A percentile compares a stretch with the other conserved stretches of the same genome.
These are phyloP conservation scores for Eidolon dupreanum DNA, from an alignment of 2,797 vertebrate species.

Conservation along the genomic window DNA sequence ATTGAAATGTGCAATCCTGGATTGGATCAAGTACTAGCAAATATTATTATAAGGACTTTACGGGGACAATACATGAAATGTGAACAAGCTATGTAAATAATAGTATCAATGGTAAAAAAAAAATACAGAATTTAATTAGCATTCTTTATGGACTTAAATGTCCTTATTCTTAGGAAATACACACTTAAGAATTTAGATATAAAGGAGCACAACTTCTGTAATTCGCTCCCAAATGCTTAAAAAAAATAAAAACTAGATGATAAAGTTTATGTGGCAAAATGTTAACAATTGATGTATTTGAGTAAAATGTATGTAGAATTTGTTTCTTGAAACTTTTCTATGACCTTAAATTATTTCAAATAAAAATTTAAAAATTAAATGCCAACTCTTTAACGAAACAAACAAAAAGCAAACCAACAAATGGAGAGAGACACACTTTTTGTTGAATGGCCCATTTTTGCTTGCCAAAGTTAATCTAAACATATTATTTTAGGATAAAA, in stretches of 20 bases:
- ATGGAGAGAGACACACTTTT: neutral
- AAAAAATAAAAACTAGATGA: neutral
- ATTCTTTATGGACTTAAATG: neutral
- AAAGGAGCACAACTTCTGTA: neutral
- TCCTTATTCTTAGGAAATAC: neutral
- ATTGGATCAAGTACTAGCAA: neutral
- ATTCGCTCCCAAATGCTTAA: neutral
- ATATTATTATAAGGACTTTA: neutral
- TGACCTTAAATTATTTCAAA: neutral
- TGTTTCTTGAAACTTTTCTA: neutral
- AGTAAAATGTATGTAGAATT: neutral
- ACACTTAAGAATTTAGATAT: neutral
- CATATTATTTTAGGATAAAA: neutral
- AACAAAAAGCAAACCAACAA: neutral
- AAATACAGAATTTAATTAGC: neutral
- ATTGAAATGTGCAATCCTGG: neutral
- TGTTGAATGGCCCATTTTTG: neutral
- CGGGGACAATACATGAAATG: neutral
- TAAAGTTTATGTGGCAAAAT: neutral
- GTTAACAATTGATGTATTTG: neutral
- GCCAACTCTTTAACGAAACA: neutral
- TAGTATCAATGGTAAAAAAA: neutral
- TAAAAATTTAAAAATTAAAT: constrained; percentile 19
- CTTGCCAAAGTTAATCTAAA: neutral
- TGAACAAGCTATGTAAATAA: neutral